A percentile compares a stretch with the other conserved stretches of the same genome.
phyloP scores from a whole-genome alignment of 1,140 invertebrate species.

The Apocrypta bakeri region DNA sequence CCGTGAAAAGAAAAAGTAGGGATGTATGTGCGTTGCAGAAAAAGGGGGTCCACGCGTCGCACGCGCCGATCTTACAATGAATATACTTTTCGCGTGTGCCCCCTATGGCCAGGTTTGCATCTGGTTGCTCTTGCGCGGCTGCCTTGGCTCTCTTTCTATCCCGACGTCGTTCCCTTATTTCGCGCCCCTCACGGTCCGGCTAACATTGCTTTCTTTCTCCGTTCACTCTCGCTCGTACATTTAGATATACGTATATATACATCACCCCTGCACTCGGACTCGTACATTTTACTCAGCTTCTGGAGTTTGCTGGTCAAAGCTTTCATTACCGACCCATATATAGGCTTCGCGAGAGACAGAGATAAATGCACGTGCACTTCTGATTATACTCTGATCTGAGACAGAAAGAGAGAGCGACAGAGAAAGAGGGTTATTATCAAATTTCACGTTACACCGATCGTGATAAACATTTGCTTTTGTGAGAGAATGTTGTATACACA shows the following conservation, averaged over 20 bases:
- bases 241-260: background rate
- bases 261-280: background rate
- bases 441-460: background rate
- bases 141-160: constrained; percentile 55
- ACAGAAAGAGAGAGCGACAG: too few relatives aligned
- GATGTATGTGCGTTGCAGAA: constrained; percentile 18
- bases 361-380: constrained; percentile 38
- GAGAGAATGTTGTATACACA: background rate
- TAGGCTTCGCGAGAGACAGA: background rate
- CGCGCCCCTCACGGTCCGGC: background rate
- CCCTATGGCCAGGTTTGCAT: constrained; percentile 61
- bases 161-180: constrained; percentile 38
- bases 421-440: background rate
- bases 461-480: too few relatives aligned
- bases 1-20: constrained; percentile 39
- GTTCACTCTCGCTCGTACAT: background rate
- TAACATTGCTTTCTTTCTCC: constrained; percentile 26
- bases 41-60: constrained; percentile 69
- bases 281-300: background rate
- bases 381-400: too few relatives aligned
- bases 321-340: constrained; percentile 41
- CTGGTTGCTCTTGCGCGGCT: constrained; percentile 72
- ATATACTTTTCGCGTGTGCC: constrained; percentile 70
- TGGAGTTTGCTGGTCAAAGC: constrained; percentile 14
- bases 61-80: constrained; percentile 75